These are phyloP conservation scores for Chymomyza costata DNA, from an alignment of 1,140 invertebrate genomes.

Conservation along the genomic window DNA sequence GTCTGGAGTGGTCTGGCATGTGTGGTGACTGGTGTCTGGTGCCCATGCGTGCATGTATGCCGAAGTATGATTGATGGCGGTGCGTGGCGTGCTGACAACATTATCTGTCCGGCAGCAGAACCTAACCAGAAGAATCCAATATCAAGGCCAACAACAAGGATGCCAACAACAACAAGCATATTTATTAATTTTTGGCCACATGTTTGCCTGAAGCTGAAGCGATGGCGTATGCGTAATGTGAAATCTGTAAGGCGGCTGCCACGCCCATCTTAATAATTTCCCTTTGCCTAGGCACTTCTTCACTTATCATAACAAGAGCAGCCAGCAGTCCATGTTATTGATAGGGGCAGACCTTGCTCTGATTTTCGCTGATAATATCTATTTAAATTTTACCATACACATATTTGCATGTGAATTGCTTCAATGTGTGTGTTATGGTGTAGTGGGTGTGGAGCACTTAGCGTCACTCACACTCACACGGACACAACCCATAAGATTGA, in stretches of 20 bases:
- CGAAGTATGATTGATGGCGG: slow-evolving; percentile 57
- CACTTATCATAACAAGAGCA: slow-evolving; percentile 1
- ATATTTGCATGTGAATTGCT: slow-evolving; percentile 63
- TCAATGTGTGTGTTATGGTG: slow-evolving; percentile 34
- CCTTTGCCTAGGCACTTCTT: slow-evolving; percentile 3
- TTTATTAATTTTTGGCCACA: slow-evolving; percentile 33
- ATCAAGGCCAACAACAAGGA: too few relatives aligned
- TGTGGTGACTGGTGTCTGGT: slow-evolving; percentile 10
- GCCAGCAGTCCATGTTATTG: background rate
- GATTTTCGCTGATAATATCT: slow-evolving; percentile 68
- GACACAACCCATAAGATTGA: slow-evolving; percentile 9
- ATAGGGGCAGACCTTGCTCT: slow-evolving; percentile 31
- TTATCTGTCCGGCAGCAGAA: slow-evolving; percentile 35
- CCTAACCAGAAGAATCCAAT: too few relatives aligned
- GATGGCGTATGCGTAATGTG: slow-evolving; percentile 38
- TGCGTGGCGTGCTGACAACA: slow-evolving; percentile 42
- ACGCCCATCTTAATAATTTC: too few relatives aligned
- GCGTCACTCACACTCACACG: background rate
- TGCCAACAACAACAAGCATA: background rate
- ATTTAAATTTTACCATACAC: slow-evolving; percentile 42
- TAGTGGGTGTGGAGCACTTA: background rate
- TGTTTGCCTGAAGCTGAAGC: too few relatives aligned
- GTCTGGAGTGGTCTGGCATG: slow-evolving; percentile 1
- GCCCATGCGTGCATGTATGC: slow-evolving; percentile 11
- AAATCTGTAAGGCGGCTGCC: slow-evolving; percentile 33